Base-by-base conservation (phyloP, 2,113 vertebrate species). In the Micromys minutus region DNA sequence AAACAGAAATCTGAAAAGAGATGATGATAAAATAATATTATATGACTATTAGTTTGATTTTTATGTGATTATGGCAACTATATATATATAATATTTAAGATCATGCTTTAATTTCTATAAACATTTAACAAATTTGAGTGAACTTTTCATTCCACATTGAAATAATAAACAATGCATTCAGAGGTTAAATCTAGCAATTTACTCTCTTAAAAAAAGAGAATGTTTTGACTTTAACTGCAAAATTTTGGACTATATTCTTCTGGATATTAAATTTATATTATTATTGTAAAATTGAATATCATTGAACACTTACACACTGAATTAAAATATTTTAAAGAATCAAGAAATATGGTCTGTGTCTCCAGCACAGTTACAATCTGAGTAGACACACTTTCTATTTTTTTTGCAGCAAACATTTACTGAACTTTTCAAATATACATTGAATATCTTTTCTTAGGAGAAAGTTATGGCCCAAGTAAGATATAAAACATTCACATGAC, bases 141-240 rank as follows among this genome's bases (percentile, higher is more conserved):
- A 89, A 95, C 91, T 29, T 89, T 59, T 65, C 47, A 81, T 45
- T 95, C n/a, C 89, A 95, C 15, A 93, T 72, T 19, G 52, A 95
- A 74, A 97, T 88, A 95, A 94, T 89, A 93, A 89, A 94, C 93
- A 92, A 74, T 72, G 88, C 59, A 92, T 97, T 98, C 98, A 98
- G 97, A 96, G 81, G 96, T 21, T 97, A 59, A 90, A 97, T 71
- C 52, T 92, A 97, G 97, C 55, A 97, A 95, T 74, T 85, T 42
- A 11, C 81, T 94, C 95, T 81, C 92, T 95, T 95, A 72, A 79
- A 94, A 59, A 59, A 34, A 87, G 52, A 11, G 71, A n/a, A 89
- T 45, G 21, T 63, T 91, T 91, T 81, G 13, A 90, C 90, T 61
- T 92, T 90, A 90, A 81, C 94, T 97, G 94, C 97, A 98, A 69